Base-by-base conservation (phyloP, 2,113 vertebrate genomes). In the Nycticryphes semicollaris region DNA sequence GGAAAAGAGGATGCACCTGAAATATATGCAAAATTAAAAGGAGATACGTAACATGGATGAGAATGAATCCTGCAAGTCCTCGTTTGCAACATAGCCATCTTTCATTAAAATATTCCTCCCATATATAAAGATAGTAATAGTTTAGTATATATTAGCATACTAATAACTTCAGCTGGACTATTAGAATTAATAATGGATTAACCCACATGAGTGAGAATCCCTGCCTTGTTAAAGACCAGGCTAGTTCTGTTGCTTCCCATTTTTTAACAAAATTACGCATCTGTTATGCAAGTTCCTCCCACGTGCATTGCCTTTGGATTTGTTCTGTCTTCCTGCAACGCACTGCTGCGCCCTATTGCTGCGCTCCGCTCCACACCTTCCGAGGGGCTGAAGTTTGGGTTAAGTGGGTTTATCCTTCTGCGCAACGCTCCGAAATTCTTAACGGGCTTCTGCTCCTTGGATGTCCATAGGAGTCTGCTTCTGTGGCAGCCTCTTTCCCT, bases 101-200 rank as follows among this genome's bases (percentile, higher is more conserved):
- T 91, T 50, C 70, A 39, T 70, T 87, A 84, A 89, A 78, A 93
- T 87, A 89, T 83, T 90, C 59, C 66, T 89, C 39, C 73, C 37
- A 10, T 87, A 20, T 69, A 69, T 66, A 85, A 93, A 51, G 81
- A 68, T 54, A 92, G 92, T 84, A 84, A 91, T 62, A 84, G 22
- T 91, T 93, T 56, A 89, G 84, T 96, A 72, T 89, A 75, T 78
- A 93, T 95, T 94, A 93, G 80, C 89, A 82, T 84, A 69, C 45
- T 78, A 96, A 93, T 92, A 87, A 89, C 69, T 92, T 94, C 84
- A 79, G 84, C 66, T 73, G 91, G 75, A 87, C 94, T 93, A 59
- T 89, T 64, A 91, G 56, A 85, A 89, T 93, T 76, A 93, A 87
- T 94, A 73, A 67, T 83, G 76, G 89, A 88, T 91, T 95, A 91